Evolutionary conservation across 2,797 vertebrate genomes (phyloP), one percentile per base, ranked within the genome.

Genomic region (Poeciliopsis infans): DNA sequence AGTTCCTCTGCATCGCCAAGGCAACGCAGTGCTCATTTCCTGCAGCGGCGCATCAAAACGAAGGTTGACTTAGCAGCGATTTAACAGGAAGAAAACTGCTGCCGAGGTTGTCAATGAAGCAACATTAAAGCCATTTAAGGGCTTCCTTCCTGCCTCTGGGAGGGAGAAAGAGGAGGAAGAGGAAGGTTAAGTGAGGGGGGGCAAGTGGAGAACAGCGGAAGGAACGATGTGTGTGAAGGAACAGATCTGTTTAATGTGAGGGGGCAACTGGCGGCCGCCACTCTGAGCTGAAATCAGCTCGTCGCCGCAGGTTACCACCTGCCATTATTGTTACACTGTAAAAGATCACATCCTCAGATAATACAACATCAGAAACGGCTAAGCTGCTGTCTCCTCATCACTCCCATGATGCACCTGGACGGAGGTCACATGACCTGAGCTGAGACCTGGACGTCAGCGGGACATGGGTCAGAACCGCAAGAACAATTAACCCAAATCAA

Each of bases 301-400:
- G 75, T 85, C 13, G 68, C 86, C 72, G 46, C 0, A 15, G 78
- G 86, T 85, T 85, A 84, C 88, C 85, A 82, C 77, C 83, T 75
- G 74, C 72, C 70, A 72, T 86, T 88, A 88, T 88, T 82, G 79
- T 3, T 33, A 18, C 59, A 33, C 59, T 61, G 59, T 33, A 61
- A 33, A 61, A 61, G 59, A 33, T 61, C 13, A 33, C 55, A 57
- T 57, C 55, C 55, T 57, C n/a, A 53, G 51, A 53, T 53, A 25
- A 25, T 25, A 53, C 25, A 53, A 53, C 51, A 25, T 49, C 16
- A 20, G 47, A 20, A 20, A 49, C 47, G 16, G 4, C 5, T 0
- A n/a, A 25, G 25, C 25, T 28, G 55, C n/a, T 59, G 55, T 12
- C 31, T 59, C n/a, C 55, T 59, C n/a, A 31, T n/a, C n/a, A 28